Evolutionary conservation across 2,888 invertebrate species (phyloP), one percentile per base, ranked within the genome.

Genomic region (Epiblema foenella): DNA sequence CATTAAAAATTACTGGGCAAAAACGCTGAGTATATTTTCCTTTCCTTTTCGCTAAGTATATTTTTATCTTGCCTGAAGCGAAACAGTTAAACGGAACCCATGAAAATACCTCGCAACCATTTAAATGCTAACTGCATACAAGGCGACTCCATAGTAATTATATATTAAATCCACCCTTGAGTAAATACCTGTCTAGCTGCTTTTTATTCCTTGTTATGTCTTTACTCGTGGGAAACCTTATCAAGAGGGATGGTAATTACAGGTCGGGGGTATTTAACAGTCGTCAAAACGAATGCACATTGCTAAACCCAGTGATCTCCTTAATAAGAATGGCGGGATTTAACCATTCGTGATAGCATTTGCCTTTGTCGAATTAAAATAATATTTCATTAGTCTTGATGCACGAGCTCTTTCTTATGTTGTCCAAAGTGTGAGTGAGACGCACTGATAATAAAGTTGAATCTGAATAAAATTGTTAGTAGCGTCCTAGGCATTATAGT

Each of bases 131-230:
- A 20, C 52, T 37, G 52, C 33, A 39, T 51, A 63, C 39, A 17
- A 24, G 52, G 39, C n/a, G 18, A 52, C 52, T 11, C 20, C 39
- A 54, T 64, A 64, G 37, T 54, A 52, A 64, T 63, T 52, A 52
- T 64, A 54, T 63, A 39, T 64, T 54, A 64, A 54, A 39, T 37
- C 51, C 51, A 52, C 64, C 39, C 52, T 52, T 20, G 15, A 64
- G 39, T 54, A 39, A 64, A 52, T 15, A 15, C 10, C 20, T n/a
- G 37, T 37, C 37, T 37, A 54, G 39, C 24, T 10, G 39, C 17
- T 51, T 64, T 64, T 64, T 64, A n/a, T 39, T 64, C 5, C 52
- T 5, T 8, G n/a, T 56, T 24, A 17, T 49, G 33, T 33, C 51
- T 7, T 42, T 0, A 29, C 18, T 54, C 64, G 64, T 64, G 64